Base-by-base conservation (phyloP, 2,113 vertebrate genomes). In the Corynorhinus townsendii region DNA sequence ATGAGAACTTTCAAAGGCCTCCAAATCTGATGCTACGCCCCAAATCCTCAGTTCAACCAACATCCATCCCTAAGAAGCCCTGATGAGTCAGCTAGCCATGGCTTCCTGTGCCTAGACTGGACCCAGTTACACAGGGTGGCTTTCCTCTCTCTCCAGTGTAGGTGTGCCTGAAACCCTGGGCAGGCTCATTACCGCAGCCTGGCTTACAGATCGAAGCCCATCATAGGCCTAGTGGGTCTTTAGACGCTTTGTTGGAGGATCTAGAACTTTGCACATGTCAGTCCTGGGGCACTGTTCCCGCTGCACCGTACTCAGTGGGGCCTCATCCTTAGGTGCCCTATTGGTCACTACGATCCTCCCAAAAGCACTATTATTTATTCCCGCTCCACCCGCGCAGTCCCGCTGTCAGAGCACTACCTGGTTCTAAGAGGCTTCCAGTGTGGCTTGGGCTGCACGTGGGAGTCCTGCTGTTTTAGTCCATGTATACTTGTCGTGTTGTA, bases 1-100 rank as follows among this genome's bases (percentile, higher is more conserved):
- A 98, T 98, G 91, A 82, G 98, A 98, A 96, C 98, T 99, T 95
- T 98, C 98, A 97, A 98, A 98, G 97, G 98, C 98, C 93, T 98
- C 98, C 96, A 98, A 62, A 89, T 98, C 94, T 98, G 98, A 98
- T 3, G 81, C 52, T 8, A 30, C 90, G 59, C 93, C 98, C 47
- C 89, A 52, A 3, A 28, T 98, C 88, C 98, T 99, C 28, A 99
- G 98, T 96, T 99, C 98, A 19, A 99, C 98, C 68, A 82, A 64
- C 0, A 93, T 97, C 47, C 76, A 95, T 1, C 89, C 20, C 81
- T 97, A 94, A 98, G 93, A 81, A 40, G 26, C 81, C 84, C 66
- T 62, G 73, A 52, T 45, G 49, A 12, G 20, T 5, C 77, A 52
- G n/a, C 17, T 0, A 28, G 45, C 86, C 5, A 16, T 26, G 75